These are phyloP conservation scores for Eristalis arbustorum DNA, from an alignment of 2,888 invertebrate species.

Conservation along the genomic window DNA sequence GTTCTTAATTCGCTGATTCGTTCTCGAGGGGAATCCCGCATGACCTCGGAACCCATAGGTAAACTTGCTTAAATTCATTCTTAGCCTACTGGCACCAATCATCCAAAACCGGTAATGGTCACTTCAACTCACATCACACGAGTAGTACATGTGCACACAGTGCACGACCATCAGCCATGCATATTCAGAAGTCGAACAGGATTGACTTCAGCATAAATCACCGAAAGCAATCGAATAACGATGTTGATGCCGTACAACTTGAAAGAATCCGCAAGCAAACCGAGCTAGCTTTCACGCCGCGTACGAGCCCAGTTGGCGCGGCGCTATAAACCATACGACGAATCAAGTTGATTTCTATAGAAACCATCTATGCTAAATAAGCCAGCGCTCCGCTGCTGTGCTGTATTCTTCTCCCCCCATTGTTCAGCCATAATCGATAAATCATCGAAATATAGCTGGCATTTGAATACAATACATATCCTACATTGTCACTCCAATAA, in stretches of 20 bases:
- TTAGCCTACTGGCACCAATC: neutral
- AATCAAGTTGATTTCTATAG: slow-evolving; percentile 14
- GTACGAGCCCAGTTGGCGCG: neutral
- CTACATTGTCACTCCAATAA: slow-evolving; percentile 57
- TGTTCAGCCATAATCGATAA: slow-evolving; percentile 43
- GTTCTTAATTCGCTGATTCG: too few relatives aligned
- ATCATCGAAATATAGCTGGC: slow-evolving; percentile 35
- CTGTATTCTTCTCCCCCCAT: neutral
- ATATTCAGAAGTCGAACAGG: slow-evolving; percentile 18
- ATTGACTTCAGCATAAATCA: slow-evolving; percentile 46
- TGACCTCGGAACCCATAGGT: neutral
- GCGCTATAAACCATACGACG: slow-evolving; percentile 4
- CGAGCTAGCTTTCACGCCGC: slow-evolving; percentile 6
- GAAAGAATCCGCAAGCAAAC: neutral
- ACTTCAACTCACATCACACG: neutral
- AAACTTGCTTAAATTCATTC: neutral
- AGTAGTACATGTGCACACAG: neutral
- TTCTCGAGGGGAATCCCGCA: neutral
- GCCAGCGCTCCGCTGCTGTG: neutral
- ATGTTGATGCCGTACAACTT: slow-evolving; percentile 15
- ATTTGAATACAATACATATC: slow-evolving; percentile 26
- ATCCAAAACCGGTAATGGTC: neutral
- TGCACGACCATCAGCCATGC: neutral
- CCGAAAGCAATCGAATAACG: slow-evolving; percentile 6
- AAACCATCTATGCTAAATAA: slow-evolving; percentile 32